Evolutionary conservation across 2,113 vertebrate species (phyloP).

Genomic region (Pygathrix nemaeus): DNA sequence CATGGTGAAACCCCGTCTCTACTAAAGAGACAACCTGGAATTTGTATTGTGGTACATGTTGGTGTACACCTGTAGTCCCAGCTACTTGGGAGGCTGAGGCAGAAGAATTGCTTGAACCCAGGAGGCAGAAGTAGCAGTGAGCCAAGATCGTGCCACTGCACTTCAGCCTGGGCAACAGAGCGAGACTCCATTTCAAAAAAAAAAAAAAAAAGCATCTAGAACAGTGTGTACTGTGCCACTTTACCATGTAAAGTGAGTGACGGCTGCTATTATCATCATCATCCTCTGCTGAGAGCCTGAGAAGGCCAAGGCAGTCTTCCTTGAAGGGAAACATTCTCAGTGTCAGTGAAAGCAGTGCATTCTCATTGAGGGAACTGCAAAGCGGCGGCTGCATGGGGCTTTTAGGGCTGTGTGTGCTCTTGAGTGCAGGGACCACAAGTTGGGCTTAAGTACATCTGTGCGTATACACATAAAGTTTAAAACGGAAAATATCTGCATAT

Average conservation of each 20-base stretch:
- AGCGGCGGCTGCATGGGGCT: fast-evolving
- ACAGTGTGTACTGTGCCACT: neutral
- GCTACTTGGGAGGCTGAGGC: no score
- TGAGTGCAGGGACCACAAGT: neutral
- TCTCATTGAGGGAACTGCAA: neutral
- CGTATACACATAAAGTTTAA: no score
- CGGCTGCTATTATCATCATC: fast-evolving
- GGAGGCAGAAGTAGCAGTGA: no score
- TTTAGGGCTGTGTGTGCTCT: neutral
- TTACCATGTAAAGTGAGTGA: neutral
- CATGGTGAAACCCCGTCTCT: no score
- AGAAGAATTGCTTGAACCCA: no score
- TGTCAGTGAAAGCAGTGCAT: neutral
- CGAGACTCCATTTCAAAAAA: no score
- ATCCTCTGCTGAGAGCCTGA: neutral
- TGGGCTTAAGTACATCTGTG: fast-evolving
- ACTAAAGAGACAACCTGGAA: no score
- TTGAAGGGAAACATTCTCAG: neutral
- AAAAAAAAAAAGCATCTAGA: neutral
- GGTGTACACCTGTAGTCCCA: no score
- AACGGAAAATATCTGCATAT: neutral
- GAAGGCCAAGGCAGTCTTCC: neutral
- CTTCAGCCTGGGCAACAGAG: no score
- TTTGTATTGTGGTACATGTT: no score
- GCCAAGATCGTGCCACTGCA: no score